phyloP scores from a whole-genome alignment of 2,113 vertebrate genomes.

The Dipodomys merriami region DNA sequence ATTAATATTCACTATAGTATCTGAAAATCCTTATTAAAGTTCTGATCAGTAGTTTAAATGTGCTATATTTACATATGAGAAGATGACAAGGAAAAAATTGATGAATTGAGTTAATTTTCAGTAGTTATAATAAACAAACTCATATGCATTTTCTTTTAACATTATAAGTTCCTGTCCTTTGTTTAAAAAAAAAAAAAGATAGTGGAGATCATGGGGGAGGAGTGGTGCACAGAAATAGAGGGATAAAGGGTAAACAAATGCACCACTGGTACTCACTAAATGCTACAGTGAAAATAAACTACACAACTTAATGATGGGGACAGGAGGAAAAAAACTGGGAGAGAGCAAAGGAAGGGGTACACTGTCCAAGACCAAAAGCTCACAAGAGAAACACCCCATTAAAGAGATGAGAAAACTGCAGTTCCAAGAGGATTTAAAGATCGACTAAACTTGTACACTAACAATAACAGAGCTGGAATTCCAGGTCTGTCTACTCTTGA shows the following conservation, averaged over 20 bases:
- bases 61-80: conserved; percentile 21
- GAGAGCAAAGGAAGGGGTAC: too few species aligned
- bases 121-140: neutral
- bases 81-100: neutral
- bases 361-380: neutral
- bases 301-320: too few species aligned
- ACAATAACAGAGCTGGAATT: neutral
- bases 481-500: neutral
- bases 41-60: neutral
- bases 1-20: neutral
- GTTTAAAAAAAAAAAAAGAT: neutral
- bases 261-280: too few species aligned
- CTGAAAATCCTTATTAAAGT: neutral
- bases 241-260: too few species aligned
- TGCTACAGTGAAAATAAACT: too few species aligned
- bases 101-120: conserved; percentile 36
- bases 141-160: neutral
- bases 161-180: conserved; percentile 29
- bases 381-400: neutral
- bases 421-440: neutral
- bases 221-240: too few species aligned
- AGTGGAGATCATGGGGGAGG: too few species aligned
- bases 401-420: neutral
- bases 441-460: neutral
- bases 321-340: too few species aligned